Evolutionary conservation across 2,113 vertebrate genomes (phyloP).

Genomic region (Mirounga angustirostris): DNA sequence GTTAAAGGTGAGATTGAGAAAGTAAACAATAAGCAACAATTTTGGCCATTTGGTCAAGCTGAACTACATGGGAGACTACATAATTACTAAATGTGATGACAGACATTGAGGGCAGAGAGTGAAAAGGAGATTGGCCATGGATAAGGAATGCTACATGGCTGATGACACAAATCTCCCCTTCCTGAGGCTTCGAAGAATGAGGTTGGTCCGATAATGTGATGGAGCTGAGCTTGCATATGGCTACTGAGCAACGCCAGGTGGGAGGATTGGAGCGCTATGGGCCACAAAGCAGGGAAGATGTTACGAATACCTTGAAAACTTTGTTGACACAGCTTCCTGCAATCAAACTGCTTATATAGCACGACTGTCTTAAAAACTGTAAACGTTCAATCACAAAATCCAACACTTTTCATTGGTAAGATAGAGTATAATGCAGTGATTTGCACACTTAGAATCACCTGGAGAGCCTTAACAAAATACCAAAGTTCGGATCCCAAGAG

Average conservation of each 20-base stretch:
- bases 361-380: background rate
- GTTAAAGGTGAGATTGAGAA: background rate
- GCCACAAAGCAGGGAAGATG: background rate
- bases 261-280: background rate
- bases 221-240: background rate
- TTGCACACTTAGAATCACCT: background rate
- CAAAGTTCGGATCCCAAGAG: background rate
- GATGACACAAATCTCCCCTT: background rate
- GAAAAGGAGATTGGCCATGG: too few relatives aligned
- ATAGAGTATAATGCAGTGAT: background rate
- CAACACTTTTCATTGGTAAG: constrained; percentile 12
- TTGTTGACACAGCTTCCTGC: background rate
- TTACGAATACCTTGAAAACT: constrained; percentile 19
- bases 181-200: background rate
- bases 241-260: constrained; percentile 26
- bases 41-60: background rate
- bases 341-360: background rate
- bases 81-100: background rate
- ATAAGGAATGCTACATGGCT: rapidly evolving
- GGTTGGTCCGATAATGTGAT: background rate
- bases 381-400: background rate
- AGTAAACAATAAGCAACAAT: background rate
- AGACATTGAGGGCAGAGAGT: background rate
- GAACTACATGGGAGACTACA: background rate
- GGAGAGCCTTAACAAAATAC: background rate